Base-by-base conservation (phyloP, 1,140 invertebrate genomes). In the Aphelinus atriplicis region DNA sequence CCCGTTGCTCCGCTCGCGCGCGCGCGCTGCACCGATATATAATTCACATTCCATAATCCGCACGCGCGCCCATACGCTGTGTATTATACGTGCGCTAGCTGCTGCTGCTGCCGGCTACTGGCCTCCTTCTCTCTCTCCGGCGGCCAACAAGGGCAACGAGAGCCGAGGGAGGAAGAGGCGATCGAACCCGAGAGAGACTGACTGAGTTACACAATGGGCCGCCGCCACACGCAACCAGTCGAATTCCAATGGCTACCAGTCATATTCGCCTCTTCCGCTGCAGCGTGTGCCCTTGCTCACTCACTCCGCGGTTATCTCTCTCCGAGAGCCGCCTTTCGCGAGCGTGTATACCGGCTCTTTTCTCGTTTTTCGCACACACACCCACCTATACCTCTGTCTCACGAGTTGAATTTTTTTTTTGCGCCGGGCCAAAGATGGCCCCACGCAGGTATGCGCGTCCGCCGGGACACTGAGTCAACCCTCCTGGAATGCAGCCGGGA, bases 11-110 rank as follows among this genome's bases (percentile, higher is more conserved):
- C 62, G 62, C 51, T 53, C 51, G 51, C 64, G 26, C 26, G 26
- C 26, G 26, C 26, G 26, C 26, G 26, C 26, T 26, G 26, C 26
- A 53, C 51, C 51, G 4, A 53, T 53, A 6, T 53, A 74, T 74
- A 69, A 74, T 63, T 74, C 72, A 74, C 72, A 74, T 74, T 74
- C 72, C 72, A 69, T 74, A 74, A 74, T 73, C 71, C 71, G 60
- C 46, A n/a, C 69, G 71, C 55, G 26, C 26, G 26, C 26, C 26
- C 0, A 26, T 26, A 26, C 26, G 26, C 26, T 26, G 26, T 26
- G 26, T 26, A 26, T 26, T 26, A 26, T 53, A 53, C 51, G 9
- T 53, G 4, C 51, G 51, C 51, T 53, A 9, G 51, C 51, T 53
- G 26, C 26, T 53, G 51, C 51, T 53, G 26, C 26, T 26, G 26